Base-by-base conservation (phyloP, 2,888 invertebrate genomes). In the Tridacna crocea region DNA sequence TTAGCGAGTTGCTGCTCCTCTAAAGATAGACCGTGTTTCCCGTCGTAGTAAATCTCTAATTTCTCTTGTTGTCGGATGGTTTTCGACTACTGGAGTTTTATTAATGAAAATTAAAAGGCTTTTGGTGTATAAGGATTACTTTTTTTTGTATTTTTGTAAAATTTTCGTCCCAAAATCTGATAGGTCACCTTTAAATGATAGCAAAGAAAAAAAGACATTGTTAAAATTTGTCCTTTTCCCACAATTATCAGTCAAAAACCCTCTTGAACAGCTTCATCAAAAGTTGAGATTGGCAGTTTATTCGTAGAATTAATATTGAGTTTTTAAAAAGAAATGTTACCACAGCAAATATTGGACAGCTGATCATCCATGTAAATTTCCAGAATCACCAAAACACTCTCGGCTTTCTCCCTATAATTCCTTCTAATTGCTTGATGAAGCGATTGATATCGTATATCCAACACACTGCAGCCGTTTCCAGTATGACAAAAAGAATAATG, bases 401-500 rank as follows among this genome's bases (percentile, higher is more conserved):
- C 0, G 65, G 55, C 12, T 76, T 78, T n/a, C 22, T 48, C 0
- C 84, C 84, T 10, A 80, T 61, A 78, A 84, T 84, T 63, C 68
- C 48, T 27, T 84, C 84, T 10, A 84, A 24, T 24, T 84, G 80
- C 3, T 48, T 22, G n/a, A 82, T 78, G 36, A 82, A 82, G 3
- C 68, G 61, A 3, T 55, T 48, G 15, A 79, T 26, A n/a, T 97
- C 97, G 91, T 97, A 97, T 75, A 97, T 95, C 96, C 97, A 97
- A 84, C 96, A 96, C 19, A 97, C 94, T 0, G 96, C 96, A 46
- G 96, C 94, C 22, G 96, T 95, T 94, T 97, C 97, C 60, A 95
- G 92, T 46, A 97, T 95, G 0, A 96, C 96, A 84, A 97, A 95
- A 94, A 97, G 96, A 0, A 97, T 82, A 12, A 91, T 82, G 4